phyloP scores from a whole-genome alignment of 23 tunicate genomes.

The Styela clava region DNA sequence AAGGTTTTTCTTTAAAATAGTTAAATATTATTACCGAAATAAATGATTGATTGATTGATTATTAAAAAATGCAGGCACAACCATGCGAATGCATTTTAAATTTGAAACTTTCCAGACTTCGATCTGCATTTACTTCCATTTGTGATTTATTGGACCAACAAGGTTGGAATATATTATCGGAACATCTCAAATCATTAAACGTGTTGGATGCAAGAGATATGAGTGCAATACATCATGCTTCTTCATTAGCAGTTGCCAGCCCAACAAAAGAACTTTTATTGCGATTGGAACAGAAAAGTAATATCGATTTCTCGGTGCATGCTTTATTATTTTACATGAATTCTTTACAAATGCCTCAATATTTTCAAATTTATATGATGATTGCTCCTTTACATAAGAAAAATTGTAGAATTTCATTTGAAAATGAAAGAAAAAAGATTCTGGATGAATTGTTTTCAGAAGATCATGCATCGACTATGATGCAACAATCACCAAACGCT shows the following conservation, averaged over 20 bases:
- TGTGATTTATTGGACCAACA: not conserved
- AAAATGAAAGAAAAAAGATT: not conserved
- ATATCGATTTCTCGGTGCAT: not conserved
- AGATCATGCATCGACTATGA: too few relatives aligned
- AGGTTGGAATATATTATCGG: constrained; percentile 1
- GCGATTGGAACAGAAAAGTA: not conserved
- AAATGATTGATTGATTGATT: too few relatives aligned
- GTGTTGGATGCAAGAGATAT: not conserved
- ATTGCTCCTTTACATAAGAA: not conserved
- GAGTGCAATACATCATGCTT: constrained; percentile 7
- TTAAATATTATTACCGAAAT: too few relatives aligned
- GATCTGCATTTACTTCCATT: not conserved
- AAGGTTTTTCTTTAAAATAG: too few relatives aligned
- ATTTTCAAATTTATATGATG: not conserved
- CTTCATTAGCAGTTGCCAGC: not conserved
- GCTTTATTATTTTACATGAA: not conserved
- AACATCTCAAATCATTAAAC: not conserved
- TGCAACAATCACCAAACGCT: not conserved
- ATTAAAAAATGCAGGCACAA: too few relatives aligned
- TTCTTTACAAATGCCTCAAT: not conserved
- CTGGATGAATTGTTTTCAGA: not conserved
- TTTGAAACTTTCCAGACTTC: not conserved
- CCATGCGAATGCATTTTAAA: constrained; percentile 11
- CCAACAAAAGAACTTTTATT: constrained; percentile 13
- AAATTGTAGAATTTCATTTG: not conserved